Conservation (phyloP, 2,797 vertebrate species). For the Valencia hispanica region DNA sequence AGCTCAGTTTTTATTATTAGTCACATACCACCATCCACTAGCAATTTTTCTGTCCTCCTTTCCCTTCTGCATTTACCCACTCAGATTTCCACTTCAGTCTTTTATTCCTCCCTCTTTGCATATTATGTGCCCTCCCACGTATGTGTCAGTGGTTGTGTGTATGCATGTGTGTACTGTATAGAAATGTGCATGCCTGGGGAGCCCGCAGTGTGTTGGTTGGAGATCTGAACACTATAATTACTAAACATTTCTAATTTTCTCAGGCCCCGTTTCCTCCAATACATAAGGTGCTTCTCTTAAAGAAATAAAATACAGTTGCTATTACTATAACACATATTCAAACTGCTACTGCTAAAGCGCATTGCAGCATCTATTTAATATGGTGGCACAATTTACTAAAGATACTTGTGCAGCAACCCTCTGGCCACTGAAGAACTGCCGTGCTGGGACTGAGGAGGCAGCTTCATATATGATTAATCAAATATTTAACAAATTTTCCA, state of each 20-base stretch:
- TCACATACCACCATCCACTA: slow-evolving; percentile 2
- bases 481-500: slow-evolving; percentile 22
- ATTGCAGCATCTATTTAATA: neutral
- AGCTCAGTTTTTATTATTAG: neutral
- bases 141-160: slow-evolving; percentile 33
- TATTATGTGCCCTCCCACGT: slow-evolving; percentile 59
- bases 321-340: slow-evolving; percentile 31
- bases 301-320: slow-evolving; percentile 28
- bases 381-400: slow-evolving; percentile 10
- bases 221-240: slow-evolving; percentile 72
- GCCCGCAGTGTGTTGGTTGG: slow-evolving; percentile 48
- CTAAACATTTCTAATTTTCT: slow-evolving; percentile 56
- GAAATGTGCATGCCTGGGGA: slow-evolving; percentile 38
- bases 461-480: slow-evolving; percentile 10
- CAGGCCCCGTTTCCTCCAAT: slow-evolving; percentile 45
- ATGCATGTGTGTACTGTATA: slow-evolving; percentile 40
- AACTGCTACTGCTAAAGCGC: slow-evolving; percentile 21
- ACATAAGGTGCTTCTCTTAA: slow-evolving; percentile 28
- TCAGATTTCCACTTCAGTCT: slow-evolving; percentile 45
- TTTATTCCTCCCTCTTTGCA: slow-evolving; percentile 47
- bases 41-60: slow-evolving; percentile 29
- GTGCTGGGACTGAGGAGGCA: slow-evolving; percentile 20
- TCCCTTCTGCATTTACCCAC: slow-evolving; percentile 32
- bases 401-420: slow-evolving; percentile 11
- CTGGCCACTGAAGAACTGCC: neutral